phyloP scores from a whole-genome alignment of 2,113 vertebrate genomes.

The Silurus asotus region DNA sequence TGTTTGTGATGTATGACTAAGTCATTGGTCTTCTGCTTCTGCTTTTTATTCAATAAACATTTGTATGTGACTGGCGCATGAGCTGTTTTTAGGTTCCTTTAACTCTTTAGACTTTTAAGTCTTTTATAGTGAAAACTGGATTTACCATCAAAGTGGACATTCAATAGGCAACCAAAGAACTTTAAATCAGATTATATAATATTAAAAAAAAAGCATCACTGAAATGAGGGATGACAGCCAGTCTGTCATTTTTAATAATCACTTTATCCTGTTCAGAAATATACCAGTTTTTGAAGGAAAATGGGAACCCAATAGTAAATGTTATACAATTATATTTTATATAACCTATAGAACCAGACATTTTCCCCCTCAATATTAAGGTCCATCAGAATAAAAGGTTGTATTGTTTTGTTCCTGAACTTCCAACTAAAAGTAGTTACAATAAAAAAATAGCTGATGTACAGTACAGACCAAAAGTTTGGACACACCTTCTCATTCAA shows the following conservation, averaged over 20 bases:
- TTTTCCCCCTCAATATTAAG: neutral
- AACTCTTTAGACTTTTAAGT: neutral
- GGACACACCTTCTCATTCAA: too few relatives aligned
- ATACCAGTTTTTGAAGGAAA: neutral
- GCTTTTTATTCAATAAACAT: conserved; percentile 47
- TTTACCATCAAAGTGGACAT: too few relatives aligned
- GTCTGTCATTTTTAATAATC: neutral
- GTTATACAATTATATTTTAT: neutral
- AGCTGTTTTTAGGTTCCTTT: neutral
- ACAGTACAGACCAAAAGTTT: too few relatives aligned
- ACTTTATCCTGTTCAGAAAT: neutral
- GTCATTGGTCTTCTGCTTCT: conserved; percentile 26
- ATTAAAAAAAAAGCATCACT: neutral
- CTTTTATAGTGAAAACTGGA: neutral
- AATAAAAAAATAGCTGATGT: too few relatives aligned
- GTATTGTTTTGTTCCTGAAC: too few relatives aligned
- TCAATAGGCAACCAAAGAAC: neutral
- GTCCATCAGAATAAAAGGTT: neutral
- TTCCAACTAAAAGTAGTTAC: too few relatives aligned
- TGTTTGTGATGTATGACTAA: conserved; percentile 48
- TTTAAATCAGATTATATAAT: neutral
- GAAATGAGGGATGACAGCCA: neutral
- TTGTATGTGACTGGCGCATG: neutral
- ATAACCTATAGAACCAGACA: neutral
- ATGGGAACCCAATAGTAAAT: neutral